Percentiles rank a stretch among this genome's conserved stretches.
Evolutionary conservation across 1,140 invertebrate species (phyloP).

Genomic region (Meloidogyne chitwoodi): DNA sequence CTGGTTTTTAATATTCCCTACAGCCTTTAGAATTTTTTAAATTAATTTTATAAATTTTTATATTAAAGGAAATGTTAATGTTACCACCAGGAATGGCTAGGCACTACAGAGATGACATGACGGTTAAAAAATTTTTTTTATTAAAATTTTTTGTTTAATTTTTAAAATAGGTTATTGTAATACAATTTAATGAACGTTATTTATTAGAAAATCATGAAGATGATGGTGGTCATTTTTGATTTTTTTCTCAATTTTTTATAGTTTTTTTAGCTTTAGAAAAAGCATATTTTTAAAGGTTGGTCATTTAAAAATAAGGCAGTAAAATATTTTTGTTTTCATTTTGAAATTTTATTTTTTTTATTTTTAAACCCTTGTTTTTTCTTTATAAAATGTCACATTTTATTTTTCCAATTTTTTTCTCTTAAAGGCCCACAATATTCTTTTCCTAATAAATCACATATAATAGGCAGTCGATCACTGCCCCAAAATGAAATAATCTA

Average conservation of each 20-base stretch:
- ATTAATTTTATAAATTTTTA: too few species aligned
- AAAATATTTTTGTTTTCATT: not conserved
- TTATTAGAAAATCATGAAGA: constrained; percentile 20
- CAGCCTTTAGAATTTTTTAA: too few species aligned
- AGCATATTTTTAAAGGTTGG: too few species aligned
- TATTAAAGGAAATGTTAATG: constrained; percentile 35
- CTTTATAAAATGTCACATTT: too few species aligned
- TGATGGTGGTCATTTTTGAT: not conserved
- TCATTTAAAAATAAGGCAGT: not conserved
- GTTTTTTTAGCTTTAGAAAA: not conserved
- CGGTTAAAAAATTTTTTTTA: constrained; percentile 26
- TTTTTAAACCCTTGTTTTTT: not conserved
- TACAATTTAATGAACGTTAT: constrained; percentile 52
- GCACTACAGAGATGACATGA: constrained; percentile 55
- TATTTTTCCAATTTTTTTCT: not conserved
- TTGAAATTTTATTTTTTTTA: not conserved
- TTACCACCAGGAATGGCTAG: constrained; percentile 51
- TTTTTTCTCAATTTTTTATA: not conserved
- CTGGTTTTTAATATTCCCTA: too few species aligned
- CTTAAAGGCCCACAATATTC: not conserved
- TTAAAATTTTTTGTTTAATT: not conserved
- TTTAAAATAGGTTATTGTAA: not conserved
- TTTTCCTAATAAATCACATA: constrained; percentile 11
- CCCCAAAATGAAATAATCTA: constrained; percentile 2
- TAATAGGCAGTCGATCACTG: constrained; percentile 6